These are phyloP conservation scores for Ooceraea biroi DNA, from an alignment of 1,140 invertebrate genomes.

Conservation along the genomic window DNA sequence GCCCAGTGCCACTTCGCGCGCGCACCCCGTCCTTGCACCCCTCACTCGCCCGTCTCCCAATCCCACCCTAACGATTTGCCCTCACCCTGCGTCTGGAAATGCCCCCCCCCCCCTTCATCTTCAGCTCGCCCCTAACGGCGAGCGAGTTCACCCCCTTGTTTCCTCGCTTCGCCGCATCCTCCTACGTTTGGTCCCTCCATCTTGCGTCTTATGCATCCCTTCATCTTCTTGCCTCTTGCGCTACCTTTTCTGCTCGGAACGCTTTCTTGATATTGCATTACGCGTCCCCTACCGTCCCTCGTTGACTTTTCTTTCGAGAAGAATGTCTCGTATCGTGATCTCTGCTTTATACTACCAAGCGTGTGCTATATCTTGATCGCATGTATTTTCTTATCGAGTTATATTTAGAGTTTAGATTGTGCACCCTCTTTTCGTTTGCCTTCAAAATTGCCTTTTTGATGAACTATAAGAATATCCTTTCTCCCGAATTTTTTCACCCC, in stretches of 20 bases:
- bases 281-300: background rate
- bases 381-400: background rate
- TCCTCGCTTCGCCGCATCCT: background rate
- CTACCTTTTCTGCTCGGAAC: background rate
- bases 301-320: background rate
- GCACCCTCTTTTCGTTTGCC: background rate
- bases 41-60: background rate
- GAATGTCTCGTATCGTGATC: background rate
- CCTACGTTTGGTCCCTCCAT: background rate
- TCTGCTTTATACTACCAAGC: background rate
- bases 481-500: background rate
- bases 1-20: constrained; percentile 73
- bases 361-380: background rate
- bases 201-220: constrained; percentile 9
- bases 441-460: background rate
- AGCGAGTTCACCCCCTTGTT: constrained; percentile 5
- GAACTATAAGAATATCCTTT: background rate
- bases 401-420: constrained; percentile 3
- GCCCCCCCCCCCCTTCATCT: background rate
- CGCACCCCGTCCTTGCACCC: constrained; percentile 29
- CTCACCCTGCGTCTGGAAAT: constrained; percentile 4
- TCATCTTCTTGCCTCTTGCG: background rate
- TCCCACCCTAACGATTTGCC: constrained; percentile 42
- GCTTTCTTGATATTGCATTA: background rate
- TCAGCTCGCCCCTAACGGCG: no score